Percentiles rank a stretch among this genome's conserved stretches.
phyloP scores from a whole-genome alignment of 2,113 vertebrate species.

The Pithys albifrons region DNA sequence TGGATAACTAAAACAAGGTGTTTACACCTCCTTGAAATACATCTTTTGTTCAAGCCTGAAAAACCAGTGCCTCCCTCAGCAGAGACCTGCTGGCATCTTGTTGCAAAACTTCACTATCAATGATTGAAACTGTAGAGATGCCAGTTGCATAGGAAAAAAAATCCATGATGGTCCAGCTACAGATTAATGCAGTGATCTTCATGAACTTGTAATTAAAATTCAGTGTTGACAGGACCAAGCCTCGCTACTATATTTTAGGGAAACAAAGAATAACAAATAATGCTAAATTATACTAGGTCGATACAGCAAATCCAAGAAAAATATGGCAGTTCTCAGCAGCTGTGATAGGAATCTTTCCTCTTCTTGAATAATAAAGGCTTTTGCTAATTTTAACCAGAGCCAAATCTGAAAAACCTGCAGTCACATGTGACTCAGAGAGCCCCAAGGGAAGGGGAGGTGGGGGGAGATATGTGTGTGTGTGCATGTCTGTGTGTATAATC shows the following conservation, averaged over 20 bases:
- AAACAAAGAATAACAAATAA: conserved; percentile 68
- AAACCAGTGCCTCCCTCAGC: neutral
- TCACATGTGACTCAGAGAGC: conserved; percentile 70
- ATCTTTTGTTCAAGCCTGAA: neutral
- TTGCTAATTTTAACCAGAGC: conserved; percentile 79
- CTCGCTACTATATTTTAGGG: conserved; percentile 35
- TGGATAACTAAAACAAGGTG: neutral
- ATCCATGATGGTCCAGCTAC: neutral
- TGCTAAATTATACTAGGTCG: conserved; percentile 49
- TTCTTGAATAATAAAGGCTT: conserved; percentile 72
- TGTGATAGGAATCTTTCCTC: conserved; percentile 65
- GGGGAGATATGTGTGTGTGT: conserved; percentile 21
- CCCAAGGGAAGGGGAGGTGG: conserved; percentile 70
- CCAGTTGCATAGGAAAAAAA: neutral
- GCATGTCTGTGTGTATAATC: conserved; percentile 67
- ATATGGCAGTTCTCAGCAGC: conserved; percentile 62
- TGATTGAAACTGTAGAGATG: neutral
- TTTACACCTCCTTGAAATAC: neutral
- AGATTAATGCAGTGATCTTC: conserved; percentile 29
- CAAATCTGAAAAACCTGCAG: conserved; percentile 72
- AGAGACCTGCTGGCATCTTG: neutral
- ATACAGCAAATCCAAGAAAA: conserved; percentile 44
- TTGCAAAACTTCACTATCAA: neutral
- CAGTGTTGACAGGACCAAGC: neutral
- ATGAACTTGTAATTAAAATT: conserved; percentile 44